Evolutionary conservation across 2,113 vertebrate species (phyloP).

Genomic region (rat (Rattus norvegicus)): GRCr8 NC_086025.1:25018001-25018500

Average conservation of each 20-base stretch:
- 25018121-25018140: not conserved
- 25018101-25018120: not conserved
- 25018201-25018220: not conserved
- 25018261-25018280: constrained; percentile 52
- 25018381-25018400: constrained; percentile 53
- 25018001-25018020: not conserved
- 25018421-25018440: constrained; percentile 54
- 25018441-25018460: constrained; percentile 66
- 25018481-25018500: constrained; percentile 74
- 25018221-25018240: not conserved
- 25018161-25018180: not conserved
- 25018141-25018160: not conserved
- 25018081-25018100: not conserved
- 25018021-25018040: not conserved
- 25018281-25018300: constrained; percentile 95
- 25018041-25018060: not conserved
- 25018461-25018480: constrained; percentile 67
- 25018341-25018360: not conserved
- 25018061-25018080: not conserved
- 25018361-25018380: constrained; percentile 66
- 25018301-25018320: constrained; percentile 96
- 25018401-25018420: not conserved
- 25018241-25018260: constrained; percentile 22
- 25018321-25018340: not conserved
- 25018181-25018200: constrained; percentile 30